Percentiles rank a stretch among this genome's conserved stretches.
These are phyloP conservation scores for Colistium nudipinnis DNA, from an alignment of 2,113 vertebrate species.

Conservation along the genomic window DNA sequence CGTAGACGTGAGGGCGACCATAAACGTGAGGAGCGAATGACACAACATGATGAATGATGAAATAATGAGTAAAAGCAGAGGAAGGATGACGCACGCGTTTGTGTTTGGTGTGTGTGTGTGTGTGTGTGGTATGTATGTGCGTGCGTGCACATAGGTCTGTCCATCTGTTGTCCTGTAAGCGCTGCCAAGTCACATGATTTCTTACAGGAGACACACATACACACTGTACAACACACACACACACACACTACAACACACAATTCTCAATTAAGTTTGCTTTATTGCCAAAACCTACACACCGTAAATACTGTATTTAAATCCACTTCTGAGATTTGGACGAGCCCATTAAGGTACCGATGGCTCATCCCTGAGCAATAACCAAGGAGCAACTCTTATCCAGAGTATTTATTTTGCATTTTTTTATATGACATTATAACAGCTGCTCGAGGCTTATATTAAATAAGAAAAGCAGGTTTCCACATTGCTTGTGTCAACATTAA, in stretches of 20 bases:
- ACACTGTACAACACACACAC: slow-evolving; percentile 13
- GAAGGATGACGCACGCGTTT: slow-evolving; percentile 46
- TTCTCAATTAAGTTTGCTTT: slow-evolving; percentile 12
- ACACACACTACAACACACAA: not conserved
- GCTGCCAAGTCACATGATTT: slow-evolving; percentile 58
- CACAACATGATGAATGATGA: slow-evolving; percentile 63
- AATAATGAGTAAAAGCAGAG: slow-evolving; percentile 57
- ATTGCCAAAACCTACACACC: slow-evolving; percentile 11
- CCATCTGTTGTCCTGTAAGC: slow-evolving; percentile 54
- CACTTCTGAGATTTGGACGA: not conserved
- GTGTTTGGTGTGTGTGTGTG: slow-evolving; percentile 46
- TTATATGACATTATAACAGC: not conserved
- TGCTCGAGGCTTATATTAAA: not conserved
- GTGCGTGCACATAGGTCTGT: slow-evolving; percentile 53
- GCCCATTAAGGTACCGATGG: slow-evolving; percentile 15
- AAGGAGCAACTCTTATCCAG: not conserved
- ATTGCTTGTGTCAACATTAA: not conserved
- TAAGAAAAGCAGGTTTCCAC: slow-evolving; percentile 6
- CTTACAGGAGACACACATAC: slow-evolving; percentile 11
- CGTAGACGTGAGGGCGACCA: no score
- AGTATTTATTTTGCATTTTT: not conserved
- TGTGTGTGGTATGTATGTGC: slow-evolving; percentile 27
- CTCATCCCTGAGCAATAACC: not conserved
- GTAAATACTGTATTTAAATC: not conserved
- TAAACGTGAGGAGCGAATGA: no score